Base-by-base conservation (phyloP, 2,888 invertebrate species). In the Bimastos eiseni region DNA sequence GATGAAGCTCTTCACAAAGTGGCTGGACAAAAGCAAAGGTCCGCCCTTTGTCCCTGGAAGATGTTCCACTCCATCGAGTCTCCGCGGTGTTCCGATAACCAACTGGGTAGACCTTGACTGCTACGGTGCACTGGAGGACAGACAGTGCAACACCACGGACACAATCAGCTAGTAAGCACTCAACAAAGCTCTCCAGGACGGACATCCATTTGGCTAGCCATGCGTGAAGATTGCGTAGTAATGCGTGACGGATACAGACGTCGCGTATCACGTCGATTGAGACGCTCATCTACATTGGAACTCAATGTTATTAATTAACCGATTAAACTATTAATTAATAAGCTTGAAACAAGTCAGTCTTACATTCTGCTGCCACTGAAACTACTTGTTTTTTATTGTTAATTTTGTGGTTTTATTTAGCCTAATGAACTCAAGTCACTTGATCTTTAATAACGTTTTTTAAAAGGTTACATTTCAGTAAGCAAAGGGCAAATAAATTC, bases 21-120 rank as follows among this genome's bases (percentile, higher is more conserved):
- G 92, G 92, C 89, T 90, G 36, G 91, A 91, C 91, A 55, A 88
- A 19, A 89, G 89, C 37, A 83, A 91, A 49, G 83, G 41, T 17
- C 44, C 91, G 19, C 92, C 92, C 38, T 92, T 92, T 84, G 89
- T 92, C 33, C 92, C 92, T 2, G 92, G 92, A 30, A 90, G 90
- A 34, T 92, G 92, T 41, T 89, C 84, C 89, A 90, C 84, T 34
- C 92, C 92, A 33, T 44, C 33, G 86, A 38, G 91, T 33, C 90
- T 92, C n/a, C 38, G 90, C n/a, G 92, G 92, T 17, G 90, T 92
- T 21, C 91, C 89, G 15, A 90, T 92, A n/a, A 91, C 92, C 34
- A 90, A 90, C 44, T 92, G 92, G 92, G 36, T 92, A 38, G 92
- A 92, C 89, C n/a, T 91, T 37, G 91, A 90, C 17, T 88, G 90